Percentiles rank a stretch among this genome's conserved stretches.
Evolutionary conservation across 1,140 invertebrate species (phyloP).

Genomic region (Epicauta chinensis): DNA sequence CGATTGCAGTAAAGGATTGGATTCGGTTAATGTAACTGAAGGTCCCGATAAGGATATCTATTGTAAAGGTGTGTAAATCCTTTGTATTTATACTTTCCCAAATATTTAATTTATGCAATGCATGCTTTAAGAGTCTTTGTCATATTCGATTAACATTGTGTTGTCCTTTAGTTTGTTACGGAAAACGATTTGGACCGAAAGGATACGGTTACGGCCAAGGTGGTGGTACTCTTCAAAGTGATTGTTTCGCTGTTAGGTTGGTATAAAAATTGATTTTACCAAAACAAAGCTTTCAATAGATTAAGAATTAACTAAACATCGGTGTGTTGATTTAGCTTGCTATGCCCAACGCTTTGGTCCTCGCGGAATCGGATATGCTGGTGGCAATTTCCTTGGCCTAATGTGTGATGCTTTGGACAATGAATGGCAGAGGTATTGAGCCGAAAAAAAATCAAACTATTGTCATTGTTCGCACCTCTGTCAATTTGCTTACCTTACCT

Average conservation of each 20-base stretch:
- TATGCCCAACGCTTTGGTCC: conserved; percentile 79
- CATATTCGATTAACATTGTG: conserved; percentile 21
- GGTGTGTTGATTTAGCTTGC: conserved; percentile 54
- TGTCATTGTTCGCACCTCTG: conserved; percentile 8
- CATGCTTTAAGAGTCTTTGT: neutral
- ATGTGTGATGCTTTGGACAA: conserved; percentile 60
- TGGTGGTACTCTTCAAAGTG: conserved; percentile 82
- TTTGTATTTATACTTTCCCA: neutral
- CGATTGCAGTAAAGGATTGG: conserved; percentile 88
- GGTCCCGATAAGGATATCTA: conserved; percentile 95
- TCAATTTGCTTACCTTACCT: conserved; percentile 4
- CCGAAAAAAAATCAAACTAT: neutral
- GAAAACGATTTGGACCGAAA: conserved; percentile 88
- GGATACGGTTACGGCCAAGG: conserved; percentile 91
- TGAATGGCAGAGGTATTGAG: conserved; percentile 57
- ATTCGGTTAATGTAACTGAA: conserved; percentile 93
- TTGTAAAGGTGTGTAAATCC: conserved; percentile 78
- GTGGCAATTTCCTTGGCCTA: conserved; percentile 64
- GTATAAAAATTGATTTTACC: conserved; percentile 21
- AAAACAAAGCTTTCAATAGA: neutral
- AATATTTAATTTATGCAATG: too few relatives aligned
- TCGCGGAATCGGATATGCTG: conserved; percentile 82
- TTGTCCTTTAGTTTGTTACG: conserved; percentile 72
- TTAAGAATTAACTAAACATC: conserved; percentile 29
- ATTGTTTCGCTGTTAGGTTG: conserved; percentile 70